Evolutionary conservation across 2,797 vertebrate species (phyloP).

Genomic region (Lates japonicus): DNA sequence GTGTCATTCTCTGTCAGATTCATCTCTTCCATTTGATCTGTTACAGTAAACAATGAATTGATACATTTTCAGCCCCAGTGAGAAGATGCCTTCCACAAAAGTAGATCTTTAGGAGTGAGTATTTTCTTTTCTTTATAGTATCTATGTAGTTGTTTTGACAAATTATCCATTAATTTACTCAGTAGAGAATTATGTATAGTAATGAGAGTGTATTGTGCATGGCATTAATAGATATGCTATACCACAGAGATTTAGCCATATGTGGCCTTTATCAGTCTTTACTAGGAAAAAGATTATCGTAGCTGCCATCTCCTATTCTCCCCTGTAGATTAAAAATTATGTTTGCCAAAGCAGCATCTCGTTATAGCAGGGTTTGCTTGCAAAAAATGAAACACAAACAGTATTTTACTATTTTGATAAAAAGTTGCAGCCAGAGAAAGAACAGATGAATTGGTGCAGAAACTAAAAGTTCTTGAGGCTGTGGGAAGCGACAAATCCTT

Average conservation of each 20-base stretch:
- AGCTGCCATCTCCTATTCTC: neutral
- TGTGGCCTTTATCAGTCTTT: too few relatives aligned
- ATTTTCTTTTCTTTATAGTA: too few relatives aligned
- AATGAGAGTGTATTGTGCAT: too few relatives aligned
- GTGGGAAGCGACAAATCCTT: constrained; percentile 46
- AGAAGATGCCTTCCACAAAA: neutral
- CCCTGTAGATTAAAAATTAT: neutral
- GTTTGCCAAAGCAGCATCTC: neutral
- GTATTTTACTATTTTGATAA: neutral
- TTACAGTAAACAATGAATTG: neutral
- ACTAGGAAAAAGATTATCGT: too few relatives aligned
- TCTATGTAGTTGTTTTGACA: too few relatives aligned
- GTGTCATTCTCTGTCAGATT: neutral
- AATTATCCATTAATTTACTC: too few relatives aligned
- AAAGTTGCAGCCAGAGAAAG: neutral
- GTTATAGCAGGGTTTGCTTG: neutral
- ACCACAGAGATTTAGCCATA: too few relatives aligned
- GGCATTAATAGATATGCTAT: too few relatives aligned
- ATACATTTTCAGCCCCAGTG: neutral
- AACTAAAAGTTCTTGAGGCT: constrained; percentile 19
- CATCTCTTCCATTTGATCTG: neutral
- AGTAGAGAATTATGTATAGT: too few relatives aligned
- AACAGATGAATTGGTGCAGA: constrained; percentile 2
- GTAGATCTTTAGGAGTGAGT: too few relatives aligned
- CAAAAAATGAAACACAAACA: neutral